These are phyloP conservation scores for Eospalax fontanierii DNA, from an alignment of 2,797 vertebrate genomes.

Conservation along the genomic window DNA sequence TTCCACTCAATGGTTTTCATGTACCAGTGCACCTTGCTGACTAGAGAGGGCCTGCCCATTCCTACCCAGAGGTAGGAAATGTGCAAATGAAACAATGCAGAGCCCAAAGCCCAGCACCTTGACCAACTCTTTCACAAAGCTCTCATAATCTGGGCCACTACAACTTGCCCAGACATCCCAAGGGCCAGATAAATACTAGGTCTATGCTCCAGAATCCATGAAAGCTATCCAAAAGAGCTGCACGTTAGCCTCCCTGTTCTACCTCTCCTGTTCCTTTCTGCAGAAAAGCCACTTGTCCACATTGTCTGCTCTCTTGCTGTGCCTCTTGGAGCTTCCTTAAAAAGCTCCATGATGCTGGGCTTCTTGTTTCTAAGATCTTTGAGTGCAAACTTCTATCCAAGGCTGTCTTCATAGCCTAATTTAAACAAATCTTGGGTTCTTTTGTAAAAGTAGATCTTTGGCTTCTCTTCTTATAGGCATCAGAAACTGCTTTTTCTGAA, in stretches of 20 bases:
- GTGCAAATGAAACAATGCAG: not conserved
- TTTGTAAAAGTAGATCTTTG: not conserved
- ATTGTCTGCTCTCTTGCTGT: not conserved
- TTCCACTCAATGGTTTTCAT: not conserved
- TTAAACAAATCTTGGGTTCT: no score
- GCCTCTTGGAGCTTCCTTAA: not conserved
- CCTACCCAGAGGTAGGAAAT: not conserved
- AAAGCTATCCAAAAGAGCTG: not conserved
- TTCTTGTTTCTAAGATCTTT: not conserved
- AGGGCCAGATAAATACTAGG: not conserved
- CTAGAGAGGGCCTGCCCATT: not conserved
- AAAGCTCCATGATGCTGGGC: accelerated
- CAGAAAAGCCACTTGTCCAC: not conserved
- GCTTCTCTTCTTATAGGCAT: not conserved
- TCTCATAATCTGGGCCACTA: not conserved
- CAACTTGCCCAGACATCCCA: not conserved
- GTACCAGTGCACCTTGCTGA: not conserved
- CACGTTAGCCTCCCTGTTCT: not conserved
- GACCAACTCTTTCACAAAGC: not conserved
- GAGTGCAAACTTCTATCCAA: not conserved
- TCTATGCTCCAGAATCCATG: not conserved
- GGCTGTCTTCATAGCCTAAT: not conserved
- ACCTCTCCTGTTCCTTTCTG: not conserved
- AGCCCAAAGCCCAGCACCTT: not conserved
- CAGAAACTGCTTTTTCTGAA: not conserved